phyloP scores from a whole-genome alignment of 2,113 vertebrate genomes.

The Tragelaphus strepsiceros region DNA sequence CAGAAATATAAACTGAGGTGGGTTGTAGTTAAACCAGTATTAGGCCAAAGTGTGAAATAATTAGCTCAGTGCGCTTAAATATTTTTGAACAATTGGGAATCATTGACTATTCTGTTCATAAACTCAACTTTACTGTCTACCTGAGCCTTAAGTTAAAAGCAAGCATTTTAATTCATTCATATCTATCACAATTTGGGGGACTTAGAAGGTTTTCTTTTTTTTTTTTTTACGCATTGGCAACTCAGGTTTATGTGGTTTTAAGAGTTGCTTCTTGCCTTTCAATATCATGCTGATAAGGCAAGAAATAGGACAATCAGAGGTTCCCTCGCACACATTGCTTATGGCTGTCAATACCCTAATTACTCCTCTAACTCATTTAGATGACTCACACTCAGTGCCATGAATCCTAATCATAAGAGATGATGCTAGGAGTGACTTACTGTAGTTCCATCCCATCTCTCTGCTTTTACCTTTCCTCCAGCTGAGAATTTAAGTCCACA shows the following conservation, averaged over 20 bases:
- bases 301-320: not conserved
- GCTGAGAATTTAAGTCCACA: not conserved
- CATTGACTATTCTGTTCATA: not conserved
- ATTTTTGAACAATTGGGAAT: not conserved
- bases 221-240: not conserved
- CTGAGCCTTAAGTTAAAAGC: not conserved
- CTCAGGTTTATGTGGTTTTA: not conserved
- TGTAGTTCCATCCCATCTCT: not conserved
- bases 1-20: not conserved
- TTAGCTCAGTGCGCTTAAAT: not conserved
- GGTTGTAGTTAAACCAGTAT: not conserved
- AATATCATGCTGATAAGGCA: not conserved
- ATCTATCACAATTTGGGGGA: not conserved
- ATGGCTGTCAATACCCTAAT: constrained; percentile 15
- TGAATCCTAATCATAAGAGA: not conserved
- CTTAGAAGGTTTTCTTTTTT: not conserved
- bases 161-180: not conserved
- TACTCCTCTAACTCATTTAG: not conserved
- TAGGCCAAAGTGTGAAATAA: not conserved
- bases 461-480: not conserved
- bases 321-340: not conserved
- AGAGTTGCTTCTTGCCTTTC: not conserved
- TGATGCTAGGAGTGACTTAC: not conserved
- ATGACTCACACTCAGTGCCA: not conserved
- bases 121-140: not conserved